These are phyloP conservation scores for Drosophila jambulina DNA, from an alignment of 1,140 invertebrate genomes.

Conservation along the genomic window DNA sequence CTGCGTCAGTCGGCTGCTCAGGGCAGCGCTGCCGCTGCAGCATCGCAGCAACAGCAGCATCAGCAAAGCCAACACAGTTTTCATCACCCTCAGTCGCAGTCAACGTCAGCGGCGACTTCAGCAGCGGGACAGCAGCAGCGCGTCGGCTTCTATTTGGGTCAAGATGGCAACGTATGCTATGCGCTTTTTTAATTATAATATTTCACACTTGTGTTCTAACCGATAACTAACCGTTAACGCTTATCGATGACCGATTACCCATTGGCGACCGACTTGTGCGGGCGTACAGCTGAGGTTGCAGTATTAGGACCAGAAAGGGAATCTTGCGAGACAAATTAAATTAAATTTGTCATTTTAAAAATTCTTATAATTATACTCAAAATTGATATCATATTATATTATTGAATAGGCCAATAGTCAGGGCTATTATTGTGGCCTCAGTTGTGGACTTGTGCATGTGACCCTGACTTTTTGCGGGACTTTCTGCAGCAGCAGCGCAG, in stretches of 20 bases:
- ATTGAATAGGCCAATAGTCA: not conserved
- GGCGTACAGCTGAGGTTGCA: not conserved
- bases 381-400: not conserved
- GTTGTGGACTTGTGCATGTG: constrained; percentile 31
- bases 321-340: not conserved
- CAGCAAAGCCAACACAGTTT: constrained; percentile 82
- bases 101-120: constrained; percentile 87
- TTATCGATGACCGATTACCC: not conserved
- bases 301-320: not conserved
- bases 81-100: constrained; percentile 63
- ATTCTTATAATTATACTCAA: not conserved
- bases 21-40: constrained; percentile 42
- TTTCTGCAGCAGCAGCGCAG: constrained; percentile 42
- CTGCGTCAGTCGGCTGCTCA: constrained; percentile 87
- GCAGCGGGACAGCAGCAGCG: constrained; percentile 86
- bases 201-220: constrained; percentile 9
- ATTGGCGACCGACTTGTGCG: not conserved
- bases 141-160: constrained; percentile 89
- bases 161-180: constrained; percentile 87
- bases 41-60: constrained; percentile 40
- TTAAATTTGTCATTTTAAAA: not conserved
- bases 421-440: not conserved
- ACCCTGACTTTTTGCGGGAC: constrained; percentile 30
- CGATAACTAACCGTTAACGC: constrained; percentile 2
- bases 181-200: constrained; percentile 10